Evolutionary conservation across 2,888 invertebrate genomes (phyloP).

Genomic region (Epinotia nisella): DNA sequence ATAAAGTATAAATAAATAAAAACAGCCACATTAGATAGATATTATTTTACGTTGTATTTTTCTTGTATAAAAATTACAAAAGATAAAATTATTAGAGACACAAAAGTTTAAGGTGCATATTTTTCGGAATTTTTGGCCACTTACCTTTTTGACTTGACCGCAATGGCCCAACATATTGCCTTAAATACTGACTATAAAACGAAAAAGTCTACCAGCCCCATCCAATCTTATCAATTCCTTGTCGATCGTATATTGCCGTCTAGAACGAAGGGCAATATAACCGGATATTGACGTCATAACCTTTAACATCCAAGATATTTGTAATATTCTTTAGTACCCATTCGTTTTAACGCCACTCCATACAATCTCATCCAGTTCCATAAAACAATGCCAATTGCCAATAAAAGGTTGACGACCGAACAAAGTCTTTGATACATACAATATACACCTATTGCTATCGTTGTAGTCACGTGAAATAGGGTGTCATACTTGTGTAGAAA

Average conservation of each 20-base stretch:
- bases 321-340: slow-evolving; percentile 44
- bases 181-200: neutral
- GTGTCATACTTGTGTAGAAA: neutral
- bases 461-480: neutral
- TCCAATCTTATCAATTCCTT: neutral
- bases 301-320: slow-evolving; percentile 35
- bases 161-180: no score
- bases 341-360: slow-evolving; percentile 35
- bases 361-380: slow-evolving; percentile 37
- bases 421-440: slow-evolving; percentile 3
- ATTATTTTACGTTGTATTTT: no score
- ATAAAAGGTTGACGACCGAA: slow-evolving; percentile 29
- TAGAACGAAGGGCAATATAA: slow-evolving; percentile 4
- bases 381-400: slow-evolving; percentile 32
- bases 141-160: no score
- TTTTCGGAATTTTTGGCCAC: no score
- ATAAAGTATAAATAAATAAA: no score
- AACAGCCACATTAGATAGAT: no score
- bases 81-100: no score
- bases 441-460: neutral
- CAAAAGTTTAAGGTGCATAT: no score
- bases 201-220: neutral
- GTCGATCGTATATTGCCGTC: neutral
- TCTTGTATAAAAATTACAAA: no score
- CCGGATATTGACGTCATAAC: slow-evolving; percentile 11